These are phyloP conservation scores for Spodoptera exigua DNA, from an alignment of 2,888 invertebrate genomes.

Conservation along the genomic window DNA sequence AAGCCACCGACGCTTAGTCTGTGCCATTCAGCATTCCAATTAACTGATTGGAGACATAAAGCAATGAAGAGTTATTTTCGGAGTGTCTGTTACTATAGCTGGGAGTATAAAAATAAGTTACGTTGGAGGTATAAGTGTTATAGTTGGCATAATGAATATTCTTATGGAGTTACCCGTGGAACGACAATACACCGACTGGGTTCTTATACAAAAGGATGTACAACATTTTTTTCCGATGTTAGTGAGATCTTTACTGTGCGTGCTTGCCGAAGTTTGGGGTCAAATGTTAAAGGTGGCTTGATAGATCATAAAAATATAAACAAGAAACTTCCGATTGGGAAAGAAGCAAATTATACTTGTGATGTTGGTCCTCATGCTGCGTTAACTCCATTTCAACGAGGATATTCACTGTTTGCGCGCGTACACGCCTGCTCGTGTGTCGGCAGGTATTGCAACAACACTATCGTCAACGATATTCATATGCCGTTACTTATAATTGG, in stretches of 20 bases:
- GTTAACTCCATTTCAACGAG: no score
- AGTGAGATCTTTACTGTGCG: slow-evolving; percentile 20
- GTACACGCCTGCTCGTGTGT: no score
- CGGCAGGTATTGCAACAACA: no score
- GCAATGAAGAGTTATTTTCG: slow-evolving; percentile 18
- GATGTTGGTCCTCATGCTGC: no score
- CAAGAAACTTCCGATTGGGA: no score
- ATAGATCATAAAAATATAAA: no score
- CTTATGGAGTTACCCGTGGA: rapidly evolving
- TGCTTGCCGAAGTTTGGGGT: slow-evolving; percentile 12
- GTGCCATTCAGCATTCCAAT: slow-evolving; percentile 27
- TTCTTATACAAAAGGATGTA: slow-evolving; percentile 6
- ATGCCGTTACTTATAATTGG: no score
- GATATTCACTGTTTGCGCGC: no score
- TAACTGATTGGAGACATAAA: slow-evolving; percentile 13
- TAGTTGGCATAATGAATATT: background rate
- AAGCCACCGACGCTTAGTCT: background rate
- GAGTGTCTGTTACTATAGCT: background rate
- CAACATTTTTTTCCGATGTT: slow-evolving; percentile 21
- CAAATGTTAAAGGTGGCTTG: rapidly evolving
- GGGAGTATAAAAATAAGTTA: background rate
- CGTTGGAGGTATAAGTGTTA: rapidly evolving
- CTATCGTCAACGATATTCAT: no score
- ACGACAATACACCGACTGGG: background rate
- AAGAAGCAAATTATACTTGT: no score